These are phyloP conservation scores for Mareca strepera DNA, from an alignment of 2,797 vertebrate genomes.

Conservation along the genomic window DNA sequence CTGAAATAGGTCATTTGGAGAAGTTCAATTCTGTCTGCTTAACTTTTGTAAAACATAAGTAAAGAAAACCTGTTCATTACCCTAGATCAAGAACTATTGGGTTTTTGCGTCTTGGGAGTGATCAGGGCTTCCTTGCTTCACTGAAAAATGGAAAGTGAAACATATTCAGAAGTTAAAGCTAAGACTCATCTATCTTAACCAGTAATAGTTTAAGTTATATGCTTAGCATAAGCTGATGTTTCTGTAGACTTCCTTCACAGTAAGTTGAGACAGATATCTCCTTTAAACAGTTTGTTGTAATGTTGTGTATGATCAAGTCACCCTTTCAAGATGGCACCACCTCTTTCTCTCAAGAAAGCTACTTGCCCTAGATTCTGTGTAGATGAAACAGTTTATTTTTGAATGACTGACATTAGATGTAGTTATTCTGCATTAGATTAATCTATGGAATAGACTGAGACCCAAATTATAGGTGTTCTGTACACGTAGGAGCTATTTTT, in stretches of 20 bases:
- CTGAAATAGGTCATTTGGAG: not conserved
- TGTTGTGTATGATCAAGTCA: not conserved
- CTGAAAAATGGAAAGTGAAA: not conserved
- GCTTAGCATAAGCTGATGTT: not conserved
- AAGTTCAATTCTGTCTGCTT: not conserved
- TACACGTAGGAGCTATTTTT: not conserved
- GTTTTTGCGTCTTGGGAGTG: not conserved
- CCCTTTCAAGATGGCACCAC: not conserved
- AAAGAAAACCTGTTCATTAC: not conserved
- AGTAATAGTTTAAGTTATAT: not conserved
- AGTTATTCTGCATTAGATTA: not conserved
- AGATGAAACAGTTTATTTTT: not conserved
- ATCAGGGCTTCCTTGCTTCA: not conserved
- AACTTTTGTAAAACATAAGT: not conserved
- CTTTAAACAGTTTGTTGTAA: not conserved
- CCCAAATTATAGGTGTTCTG: not conserved
- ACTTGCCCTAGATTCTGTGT: not conserved
- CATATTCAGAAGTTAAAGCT: not conserved
- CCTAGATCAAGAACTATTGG: not conserved
- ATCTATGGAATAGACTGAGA: not conserved
- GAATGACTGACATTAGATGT: not conserved
- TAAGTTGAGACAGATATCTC: not conserved
- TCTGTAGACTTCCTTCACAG: not conserved
- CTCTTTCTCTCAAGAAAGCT: not conserved
- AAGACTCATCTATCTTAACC: not conserved